Conservation (phyloP, 2,113 vertebrate species). For the Paralichthys olivaceus region DNA sequence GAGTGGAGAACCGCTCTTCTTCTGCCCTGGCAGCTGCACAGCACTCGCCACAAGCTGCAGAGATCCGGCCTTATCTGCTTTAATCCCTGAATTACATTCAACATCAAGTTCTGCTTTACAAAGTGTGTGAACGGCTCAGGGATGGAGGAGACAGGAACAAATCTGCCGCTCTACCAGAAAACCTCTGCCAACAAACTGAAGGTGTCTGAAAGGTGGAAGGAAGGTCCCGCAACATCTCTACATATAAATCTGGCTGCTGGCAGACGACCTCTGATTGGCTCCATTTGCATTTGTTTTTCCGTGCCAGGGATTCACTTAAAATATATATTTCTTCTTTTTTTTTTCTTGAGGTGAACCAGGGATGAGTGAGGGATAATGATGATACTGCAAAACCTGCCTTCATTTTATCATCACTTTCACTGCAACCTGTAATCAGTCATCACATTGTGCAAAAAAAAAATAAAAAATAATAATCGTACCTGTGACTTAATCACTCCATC, state of each 20-base stretch:
- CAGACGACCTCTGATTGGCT: constrained; percentile 15
- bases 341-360: background rate
- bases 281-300: constrained; percentile 12
- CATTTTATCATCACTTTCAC: constrained; percentile 21
- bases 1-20: constrained; percentile 25
- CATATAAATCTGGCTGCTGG: background rate
- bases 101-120: constrained; percentile 51
- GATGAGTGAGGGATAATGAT: constrained; percentile 42
- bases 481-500: background rate
- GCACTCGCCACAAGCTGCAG: constrained; percentile 38
- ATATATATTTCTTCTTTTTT: background rate
- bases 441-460: background rate
- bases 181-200: constrained; percentile 32
- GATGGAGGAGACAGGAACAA: constrained; percentile 26
- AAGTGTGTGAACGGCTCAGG: constrained; percentile 30
- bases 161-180: constrained; percentile 1
- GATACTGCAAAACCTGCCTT: constrained; percentile 42
- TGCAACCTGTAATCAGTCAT: constrained; percentile 40
- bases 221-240: background rate
- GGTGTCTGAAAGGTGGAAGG: constrained; percentile 4
- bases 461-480: no score
- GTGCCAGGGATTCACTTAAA: constrained; percentile 8
- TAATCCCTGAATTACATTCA: constrained; percentile 67
- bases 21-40: constrained; percentile 32
- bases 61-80: constrained; percentile 59